Conservation (phyloP, 2,888 invertebrate species). For the Agrotis exclamationis region DNA sequence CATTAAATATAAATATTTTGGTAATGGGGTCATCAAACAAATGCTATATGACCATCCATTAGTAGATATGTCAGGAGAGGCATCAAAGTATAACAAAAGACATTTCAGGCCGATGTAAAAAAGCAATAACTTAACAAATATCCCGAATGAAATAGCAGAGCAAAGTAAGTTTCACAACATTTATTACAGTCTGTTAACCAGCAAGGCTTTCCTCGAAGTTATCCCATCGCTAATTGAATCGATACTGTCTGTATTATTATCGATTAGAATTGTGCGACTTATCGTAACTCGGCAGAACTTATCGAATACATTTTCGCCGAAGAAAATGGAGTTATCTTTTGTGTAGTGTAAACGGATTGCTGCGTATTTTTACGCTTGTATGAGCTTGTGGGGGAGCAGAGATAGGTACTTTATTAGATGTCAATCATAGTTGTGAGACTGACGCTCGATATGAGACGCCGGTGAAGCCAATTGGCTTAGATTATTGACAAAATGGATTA, state of each 20-base stretch:
- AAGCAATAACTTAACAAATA: slow-evolving; percentile 45
- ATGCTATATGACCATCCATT: background rate
- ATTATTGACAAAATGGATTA: slow-evolving; percentile 11
- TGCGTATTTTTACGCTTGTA: slow-evolving; percentile 49
- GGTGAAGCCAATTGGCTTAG: slow-evolving; percentile 25
- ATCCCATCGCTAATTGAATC: slow-evolving; percentile 58
- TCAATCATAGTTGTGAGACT: slow-evolving; percentile 49
- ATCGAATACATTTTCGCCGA: slow-evolving; percentile 42
- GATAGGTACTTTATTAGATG: slow-evolving; percentile 52
- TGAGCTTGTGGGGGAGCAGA: slow-evolving; percentile 37
- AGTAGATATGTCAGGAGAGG: background rate
- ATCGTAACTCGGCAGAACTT: slow-evolving; percentile 41
- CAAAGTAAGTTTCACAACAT: slow-evolving; percentile 55
- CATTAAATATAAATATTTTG: background rate
- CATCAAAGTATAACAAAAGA: background rate
- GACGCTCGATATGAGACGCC: slow-evolving; percentile 16
- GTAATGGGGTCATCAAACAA: background rate
- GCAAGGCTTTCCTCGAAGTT: slow-evolving; percentile 57
- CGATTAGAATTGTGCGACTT: slow-evolving; percentile 56
- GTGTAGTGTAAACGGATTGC: slow-evolving; percentile 45
- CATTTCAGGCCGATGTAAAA: slow-evolving; percentile 30
- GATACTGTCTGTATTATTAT: slow-evolving; percentile 49
- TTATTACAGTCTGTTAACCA: slow-evolving; percentile 62
- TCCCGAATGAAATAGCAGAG: slow-evolving; percentile 45
- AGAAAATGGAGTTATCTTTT: slow-evolving; percentile 50